Base-by-base conservation (phyloP, 92 coral and sea anemone species). In the Zoanthus gigantus region DNA sequence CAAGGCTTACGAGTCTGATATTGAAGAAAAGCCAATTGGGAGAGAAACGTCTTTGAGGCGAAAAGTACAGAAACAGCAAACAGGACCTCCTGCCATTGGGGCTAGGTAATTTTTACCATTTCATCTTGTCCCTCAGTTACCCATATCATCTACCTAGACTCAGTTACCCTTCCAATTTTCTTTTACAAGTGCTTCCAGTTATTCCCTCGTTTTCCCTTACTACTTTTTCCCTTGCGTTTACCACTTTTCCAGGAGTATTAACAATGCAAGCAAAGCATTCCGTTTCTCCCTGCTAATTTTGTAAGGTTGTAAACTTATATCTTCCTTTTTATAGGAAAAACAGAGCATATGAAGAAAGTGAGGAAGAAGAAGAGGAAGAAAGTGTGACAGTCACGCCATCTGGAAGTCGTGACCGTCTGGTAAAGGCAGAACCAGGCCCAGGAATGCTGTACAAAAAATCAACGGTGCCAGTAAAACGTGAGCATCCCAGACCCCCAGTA, bases 291-390 rank as follows among this genome's bases (percentile, higher is more conserved):
- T 28, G 42, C 32, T 18, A 37, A 29, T 37, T 37, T 4, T 37
- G 42, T 37, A 29, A 37, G 57, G 12, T 76, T 53, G 2, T 5
- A 17, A 10, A 48, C 16, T 32, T 17, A 9, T 15, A 17, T 45
- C 13, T 1, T 23, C 46, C 9, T 7, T 65, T 63, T 9, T 74
- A 65, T 29, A 81, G 85, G 85, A 18, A 65, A 81, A 66, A 66
- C 85, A 46, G 85, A 81, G 61, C 85, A 4, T 81, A 9, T 9
- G 46, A 15, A 30, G 85, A 81, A 46, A 81, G 85, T 17, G 85
- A 81, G 75, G 85, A 81, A 37, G 85, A 81, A 23, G 83, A 80
- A 31, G 83, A 78, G 12, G 83, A 78, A 12, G 85, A 81, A 66
- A 81, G 85, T 10, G 85, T 81, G 28, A 81, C 85, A 44, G 85